These are phyloP conservation scores for Trichoplusia ni DNA, from an alignment of 1,140 invertebrate genomes.

Conservation along the genomic window DNA sequence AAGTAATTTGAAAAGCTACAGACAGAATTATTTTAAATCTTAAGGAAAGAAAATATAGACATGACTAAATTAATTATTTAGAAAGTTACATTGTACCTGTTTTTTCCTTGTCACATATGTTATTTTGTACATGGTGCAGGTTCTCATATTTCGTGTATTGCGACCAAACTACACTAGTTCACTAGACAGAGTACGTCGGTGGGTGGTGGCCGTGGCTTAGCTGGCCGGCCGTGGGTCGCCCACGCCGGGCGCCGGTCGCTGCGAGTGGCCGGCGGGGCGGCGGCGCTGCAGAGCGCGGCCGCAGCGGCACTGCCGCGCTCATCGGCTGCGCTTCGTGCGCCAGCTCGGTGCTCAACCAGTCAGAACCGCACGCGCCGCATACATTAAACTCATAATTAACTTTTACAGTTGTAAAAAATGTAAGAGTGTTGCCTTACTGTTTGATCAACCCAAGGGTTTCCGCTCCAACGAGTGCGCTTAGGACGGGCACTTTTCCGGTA, in stretches of 20 bases:
- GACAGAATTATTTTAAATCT: too few relatives aligned
- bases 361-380: slow-evolving; percentile 61
- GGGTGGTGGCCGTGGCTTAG: slow-evolving; percentile 4
- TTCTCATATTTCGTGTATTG: slow-evolving; percentile 58
- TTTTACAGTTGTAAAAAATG: slow-evolving; percentile 71
- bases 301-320: slow-evolving; percentile 5
- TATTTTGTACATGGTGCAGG: slow-evolving; percentile 75
- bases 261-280: slow-evolving; percentile 29
- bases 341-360: slow-evolving; percentile 46
- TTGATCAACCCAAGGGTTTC: slow-evolving; percentile 49
- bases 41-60: too few relatives aligned
- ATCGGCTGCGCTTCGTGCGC: slow-evolving; percentile 12
- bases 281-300: slow-evolving; percentile 28
- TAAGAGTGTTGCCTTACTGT: slow-evolving; percentile 46
- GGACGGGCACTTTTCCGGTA: neutral
- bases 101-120: slow-evolving; percentile 71
- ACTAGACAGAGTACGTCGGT: neutral
- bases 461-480: slow-evolving; percentile 43
- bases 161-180: slow-evolving; percentile 7
- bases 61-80: slow-evolving; percentile 6
- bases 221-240: slow-evolving; percentile 34
- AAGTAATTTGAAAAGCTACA: neutral
- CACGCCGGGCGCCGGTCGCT: slow-evolving; percentile 31
- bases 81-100: slow-evolving; percentile 57
- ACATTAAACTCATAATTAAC: slow-evolving; percentile 63